Evolutionary conservation across 1,140 invertebrate species (phyloP).

Genomic region (Conopomorpha cramerella): DNA sequence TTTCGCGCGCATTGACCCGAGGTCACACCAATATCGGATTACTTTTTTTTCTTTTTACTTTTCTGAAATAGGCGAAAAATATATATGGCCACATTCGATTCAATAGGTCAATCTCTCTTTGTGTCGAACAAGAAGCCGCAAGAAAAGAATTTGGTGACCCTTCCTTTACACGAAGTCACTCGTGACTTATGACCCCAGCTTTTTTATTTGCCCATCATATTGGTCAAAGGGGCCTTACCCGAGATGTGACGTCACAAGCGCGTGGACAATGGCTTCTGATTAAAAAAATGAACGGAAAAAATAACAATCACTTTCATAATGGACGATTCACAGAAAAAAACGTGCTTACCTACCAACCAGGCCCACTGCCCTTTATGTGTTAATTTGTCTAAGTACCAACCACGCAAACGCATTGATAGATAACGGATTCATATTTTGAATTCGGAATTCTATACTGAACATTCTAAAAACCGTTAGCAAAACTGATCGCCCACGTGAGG

Average conservation of each 20-base stretch:
- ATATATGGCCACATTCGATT: constrained; percentile 15
- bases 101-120: constrained; percentile 29
- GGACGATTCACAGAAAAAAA: no score
- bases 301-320: constrained; percentile 1
- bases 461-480: not conserved
- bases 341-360: no score
- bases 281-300: constrained; percentile 8
- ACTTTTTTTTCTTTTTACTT: constrained; percentile 27
- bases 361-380: no score
- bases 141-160: constrained; percentile 19
- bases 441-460: not conserved
- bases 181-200: constrained; percentile 35
- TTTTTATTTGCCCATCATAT: constrained; percentile 18
- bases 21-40: constrained; percentile 44
- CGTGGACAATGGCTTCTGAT: constrained; percentile 37
- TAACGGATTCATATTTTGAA: not conserved
- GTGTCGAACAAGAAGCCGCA: constrained; percentile 4
- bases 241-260: no score
- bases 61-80: constrained; percentile 18
- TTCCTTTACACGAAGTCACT: constrained; percentile 10
- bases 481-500: constrained; percentile 2
- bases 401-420: no score
- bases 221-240: constrained; percentile 24
- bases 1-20: constrained; percentile 19
- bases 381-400: no score